Evolutionary conservation across 2,888 invertebrate species (phyloP), one percentile per base, ranked within the genome.

Genomic region (Diploptera punctata): DNA sequence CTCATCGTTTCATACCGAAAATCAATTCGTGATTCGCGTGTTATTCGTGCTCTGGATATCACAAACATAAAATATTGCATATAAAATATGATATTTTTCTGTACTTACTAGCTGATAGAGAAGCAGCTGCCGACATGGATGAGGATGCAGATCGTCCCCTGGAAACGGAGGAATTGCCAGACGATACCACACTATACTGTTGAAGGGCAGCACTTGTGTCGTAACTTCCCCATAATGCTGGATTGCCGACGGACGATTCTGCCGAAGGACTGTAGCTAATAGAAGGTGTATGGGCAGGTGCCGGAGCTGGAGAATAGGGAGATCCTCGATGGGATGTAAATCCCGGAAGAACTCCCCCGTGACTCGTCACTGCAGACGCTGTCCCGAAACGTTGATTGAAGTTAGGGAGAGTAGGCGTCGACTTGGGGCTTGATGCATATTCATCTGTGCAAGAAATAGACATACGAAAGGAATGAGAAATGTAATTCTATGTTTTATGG

Each of bases 61-160:
- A n/a, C n/a, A n/a, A n/a, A n/a, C n/a, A n/a, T n/a, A n/a, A n/a
- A n/a, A n/a, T n/a, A n/a, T n/a, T n/a, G n/a, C n/a, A n/a, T n/a
- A n/a, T n/a, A n/a, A n/a, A n/a, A n/a, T n/a, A n/a, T n/a, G n/a
- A n/a, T n/a, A n/a, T n/a, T n/a, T n/a, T n/a, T n/a, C n/a, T 47
- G 57, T 57, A 57, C 57, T 57, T 16, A 57, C 57, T 57, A 18
- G 57, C 57, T n/a, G 26, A n/a, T 16, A 57, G 57, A 5, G 57
- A 57, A 1, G 29, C 57, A 57, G 57, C 26, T n/a, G 57, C 57
- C 57, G 57, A 57, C n/a, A 57, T 29, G 31, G 57, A 57, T 24
- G 16, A 7, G n/a, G 3, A 10, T 29, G 57, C 33, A 33, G 33
- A 24, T 13, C 57, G 24, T 3, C 29, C 26, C 57, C 57, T 57